Evolutionary conservation across 2,888 invertebrate species (phyloP).

Genomic region (Patella caerulea): DNA sequence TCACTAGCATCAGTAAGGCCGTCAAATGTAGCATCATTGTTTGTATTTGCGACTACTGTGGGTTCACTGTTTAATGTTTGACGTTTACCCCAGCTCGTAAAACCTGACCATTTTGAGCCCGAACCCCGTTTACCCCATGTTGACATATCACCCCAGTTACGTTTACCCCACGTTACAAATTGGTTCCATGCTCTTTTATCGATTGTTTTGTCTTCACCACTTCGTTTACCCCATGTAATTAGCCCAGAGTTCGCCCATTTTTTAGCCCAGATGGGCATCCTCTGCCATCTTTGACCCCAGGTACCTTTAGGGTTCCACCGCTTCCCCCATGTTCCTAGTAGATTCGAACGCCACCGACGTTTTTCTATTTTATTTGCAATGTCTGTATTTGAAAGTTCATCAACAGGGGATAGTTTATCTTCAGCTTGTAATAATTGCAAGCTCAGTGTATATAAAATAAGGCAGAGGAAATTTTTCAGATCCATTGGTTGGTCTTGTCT

Average conservation of each 20-base stretch:
- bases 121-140: not conserved
- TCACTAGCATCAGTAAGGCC: too few species aligned
- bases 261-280: not conserved
- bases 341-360: not conserved
- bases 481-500: slow-evolving; percentile 1
- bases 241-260: not conserved
- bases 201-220: not conserved
- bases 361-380: not conserved
- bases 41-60: too few species aligned
- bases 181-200: slow-evolving; percentile 2
- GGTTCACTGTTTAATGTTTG: too few species aligned
- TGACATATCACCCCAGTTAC: not conserved
- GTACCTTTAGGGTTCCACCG: not conserved
- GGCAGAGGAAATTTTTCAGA: not conserved
- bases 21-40: too few species aligned
- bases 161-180: slow-evolving; percentile 8
- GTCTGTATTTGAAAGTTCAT: not conserved
- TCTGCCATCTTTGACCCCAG: not conserved
- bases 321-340: not conserved
- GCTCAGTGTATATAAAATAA: not conserved
- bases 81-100: not conserved
- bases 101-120: not conserved
- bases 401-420: not conserved
- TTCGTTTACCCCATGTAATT: not conserved
- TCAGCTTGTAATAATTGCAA: not conserved